Evolutionary conservation across 2,113 vertebrate species (phyloP).

Genomic region (Zosterops pallidus): DNA sequence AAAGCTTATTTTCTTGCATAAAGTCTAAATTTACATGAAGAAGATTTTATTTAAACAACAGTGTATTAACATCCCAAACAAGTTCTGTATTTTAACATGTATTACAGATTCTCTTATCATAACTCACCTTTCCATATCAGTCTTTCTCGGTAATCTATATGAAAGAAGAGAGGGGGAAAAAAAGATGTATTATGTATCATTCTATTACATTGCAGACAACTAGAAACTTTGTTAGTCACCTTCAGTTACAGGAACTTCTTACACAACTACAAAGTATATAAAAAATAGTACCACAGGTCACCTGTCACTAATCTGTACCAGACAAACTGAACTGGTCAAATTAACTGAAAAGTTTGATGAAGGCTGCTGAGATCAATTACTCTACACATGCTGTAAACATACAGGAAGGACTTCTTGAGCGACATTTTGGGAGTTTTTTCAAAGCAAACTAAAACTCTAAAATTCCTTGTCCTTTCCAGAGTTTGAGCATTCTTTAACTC

Average conservation of each 20-base stretch:
- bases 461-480: not conserved
- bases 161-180: not conserved
- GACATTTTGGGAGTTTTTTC: not conserved
- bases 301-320: not conserved
- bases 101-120: not conserved
- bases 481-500: not conserved
- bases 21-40: not conserved
- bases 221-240: not conserved
- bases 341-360: not conserved
- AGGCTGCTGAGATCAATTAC: not conserved
- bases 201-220: not conserved
- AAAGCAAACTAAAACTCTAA: not conserved
- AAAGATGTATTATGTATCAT: not conserved
- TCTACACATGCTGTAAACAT: not conserved
- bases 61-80: not conserved
- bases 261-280: not conserved
- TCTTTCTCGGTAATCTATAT: conserved; percentile 92
- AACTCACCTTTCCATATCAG: conserved; percentile 97
- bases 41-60: not conserved
- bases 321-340: not conserved
- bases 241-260: not conserved
- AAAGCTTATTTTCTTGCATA: not conserved
- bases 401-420: not conserved
- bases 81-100: not conserved
- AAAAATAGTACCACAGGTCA: not conserved